Evolutionary conservation across 2,797 vertebrate species (phyloP).

Genomic region (Manis javanica): DNA sequence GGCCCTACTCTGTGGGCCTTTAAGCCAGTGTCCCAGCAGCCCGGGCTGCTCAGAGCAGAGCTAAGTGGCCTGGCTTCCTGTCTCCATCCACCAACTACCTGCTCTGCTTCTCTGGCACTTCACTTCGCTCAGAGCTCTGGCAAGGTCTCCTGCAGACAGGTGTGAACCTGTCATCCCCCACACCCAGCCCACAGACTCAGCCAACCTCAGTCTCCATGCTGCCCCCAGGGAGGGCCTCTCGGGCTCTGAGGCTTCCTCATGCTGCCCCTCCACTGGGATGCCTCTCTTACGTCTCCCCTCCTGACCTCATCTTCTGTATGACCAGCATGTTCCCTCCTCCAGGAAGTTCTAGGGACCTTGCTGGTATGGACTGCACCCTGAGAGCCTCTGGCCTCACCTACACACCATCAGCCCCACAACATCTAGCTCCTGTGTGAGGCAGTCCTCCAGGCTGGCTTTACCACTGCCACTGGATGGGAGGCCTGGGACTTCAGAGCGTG

Average conservation of each 20-base stretch:
- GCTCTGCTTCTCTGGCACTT: neutral
- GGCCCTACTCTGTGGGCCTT: neutral
- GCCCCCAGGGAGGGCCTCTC: neutral
- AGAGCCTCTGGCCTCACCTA: neutral
- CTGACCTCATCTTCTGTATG: neutral
- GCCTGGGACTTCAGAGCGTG: neutral
- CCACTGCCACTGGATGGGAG: neutral
- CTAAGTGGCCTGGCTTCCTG: neutral
- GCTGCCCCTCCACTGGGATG: neutral
- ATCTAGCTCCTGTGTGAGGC: neutral
- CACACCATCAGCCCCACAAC: neutral
- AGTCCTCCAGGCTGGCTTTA: neutral
- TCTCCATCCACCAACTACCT: neutral
- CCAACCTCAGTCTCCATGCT: accelerated
- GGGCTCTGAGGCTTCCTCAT: neutral
- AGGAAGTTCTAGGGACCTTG: neutral
- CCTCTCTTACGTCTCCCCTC: neutral
- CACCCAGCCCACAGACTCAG: neutral
- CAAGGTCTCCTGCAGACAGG: neutral
- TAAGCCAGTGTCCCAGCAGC: neutral
- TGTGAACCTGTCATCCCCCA: neutral
- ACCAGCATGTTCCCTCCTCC: neutral
- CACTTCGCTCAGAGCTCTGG: neutral
- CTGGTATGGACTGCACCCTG: neutral
- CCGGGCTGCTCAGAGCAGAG: neutral